Evolutionary conservation across 2,113 vertebrate species (phyloP), one percentile per base, ranked within the genome.

Genomic region (Apistogramma diplotaenia): DNA sequence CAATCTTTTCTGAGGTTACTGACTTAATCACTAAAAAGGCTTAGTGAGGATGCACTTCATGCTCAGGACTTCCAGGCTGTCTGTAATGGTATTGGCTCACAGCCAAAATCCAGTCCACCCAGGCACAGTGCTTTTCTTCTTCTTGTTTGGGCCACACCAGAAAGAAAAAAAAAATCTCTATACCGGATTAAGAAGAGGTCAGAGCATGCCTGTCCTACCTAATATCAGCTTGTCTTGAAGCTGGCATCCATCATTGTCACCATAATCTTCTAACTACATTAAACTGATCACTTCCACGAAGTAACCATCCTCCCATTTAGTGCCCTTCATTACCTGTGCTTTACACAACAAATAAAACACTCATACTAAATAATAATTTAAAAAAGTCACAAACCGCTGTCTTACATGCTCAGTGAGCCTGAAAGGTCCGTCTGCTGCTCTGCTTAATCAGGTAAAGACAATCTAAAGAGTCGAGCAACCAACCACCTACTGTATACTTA

Each of bases 71-170:
- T 57, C 15, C 74, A 78, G 74, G 51, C 72, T 46, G 46, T 60
- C 53, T 56, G 3, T 25, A 62, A 62, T 43, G 19, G 23, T 27
- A 33, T 23, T 60, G 65, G 65, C 18, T 71, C 15, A 74, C 9
- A 54, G 56, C 75, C 82, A 79, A 25, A 72, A 54, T 21, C 35
- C 54, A 56, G 37, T 74, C 74, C 54, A 74, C 54, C 62, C 55
- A 56, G 53, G 70, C 16, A 11, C 35, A 79, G 49, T 71, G 55
- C 18, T 70, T 31, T 1, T 2, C 25, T 70, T 70, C 1, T 4
- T 12, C 65, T 70, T 51, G 25, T 70, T 70, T 70, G 65, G 43
- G 43, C 43, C 43, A 70, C 65, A 4, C 10, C 40, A 57, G 62
- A 76, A 37, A 10, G 55, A 76, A 31, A 59, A 76, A 16, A 51